A percentile compares a stretch with the other conserved stretches of the same genome.
Conservation (phyloP, 2,888 invertebrate genomes). For the Mystacides longicornis region DNA sequence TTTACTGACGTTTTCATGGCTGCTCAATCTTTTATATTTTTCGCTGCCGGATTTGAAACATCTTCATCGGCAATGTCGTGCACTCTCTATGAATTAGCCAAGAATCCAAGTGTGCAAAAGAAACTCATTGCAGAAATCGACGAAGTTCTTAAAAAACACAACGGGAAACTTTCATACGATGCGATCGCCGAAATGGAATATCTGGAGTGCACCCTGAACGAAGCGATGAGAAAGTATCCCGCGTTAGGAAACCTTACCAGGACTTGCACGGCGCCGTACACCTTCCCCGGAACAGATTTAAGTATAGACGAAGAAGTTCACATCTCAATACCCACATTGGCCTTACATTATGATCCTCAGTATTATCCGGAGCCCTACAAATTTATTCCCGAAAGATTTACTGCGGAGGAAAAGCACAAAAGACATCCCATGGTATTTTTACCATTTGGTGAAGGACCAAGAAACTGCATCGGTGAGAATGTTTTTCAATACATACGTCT, state of each 20-base stretch:
- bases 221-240: constrained; percentile 43
- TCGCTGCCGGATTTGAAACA: constrained; percentile 41
- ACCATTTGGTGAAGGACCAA: constrained; percentile 42
- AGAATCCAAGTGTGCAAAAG: constrained; percentile 36
- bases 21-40: constrained; percentile 41
- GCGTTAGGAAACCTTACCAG: constrained; percentile 37
- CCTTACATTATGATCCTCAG: constrained; percentile 38
- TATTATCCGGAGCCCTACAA: constrained; percentile 39
- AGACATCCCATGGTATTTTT: constrained; percentile 35
- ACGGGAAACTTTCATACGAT: constrained; percentile 36
- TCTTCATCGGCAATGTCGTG: constrained; percentile 38
- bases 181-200: constrained; percentile 36
- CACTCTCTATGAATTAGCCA: constrained; percentile 35
- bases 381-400: constrained; percentile 46
- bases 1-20: constrained; percentile 34
- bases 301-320: constrained; percentile 33
- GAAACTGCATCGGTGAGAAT: constrained; percentile 40
- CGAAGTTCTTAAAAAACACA: constrained; percentile 29
- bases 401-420: constrained; percentile 30
- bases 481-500: neutral
- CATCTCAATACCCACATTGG: constrained; percentile 33
- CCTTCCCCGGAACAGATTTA: constrained; percentile 34
- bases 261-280: constrained; percentile 33
- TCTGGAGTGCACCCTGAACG: constrained; percentile 36
- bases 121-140: constrained; percentile 33